Percentiles rank a stretch among this genome's conserved stretches.
These are phyloP conservation scores for Kryptopterus vitreolus DNA, from an alignment of 2,797 vertebrate genomes.

Conservation along the genomic window DNA sequence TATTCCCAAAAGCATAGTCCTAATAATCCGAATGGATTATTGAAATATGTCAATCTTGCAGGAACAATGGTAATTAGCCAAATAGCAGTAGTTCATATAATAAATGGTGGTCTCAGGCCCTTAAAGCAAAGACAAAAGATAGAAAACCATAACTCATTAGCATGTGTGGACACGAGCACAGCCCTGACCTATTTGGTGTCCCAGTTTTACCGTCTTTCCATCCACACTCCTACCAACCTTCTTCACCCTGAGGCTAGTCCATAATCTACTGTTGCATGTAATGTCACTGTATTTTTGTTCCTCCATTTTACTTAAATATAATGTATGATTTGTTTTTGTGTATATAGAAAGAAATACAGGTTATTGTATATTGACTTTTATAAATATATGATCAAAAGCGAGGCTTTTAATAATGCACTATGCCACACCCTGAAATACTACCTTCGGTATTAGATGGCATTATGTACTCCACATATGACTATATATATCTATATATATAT, in stretches of 20 bases:
- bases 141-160: neutral
- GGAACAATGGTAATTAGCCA: too few relatives aligned
- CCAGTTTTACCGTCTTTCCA: neutral
- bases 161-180: neutral
- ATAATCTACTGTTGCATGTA: neutral
- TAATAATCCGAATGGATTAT: too few relatives aligned
- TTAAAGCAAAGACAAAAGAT: neutral
- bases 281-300: neutral
- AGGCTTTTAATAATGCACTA: neutral
- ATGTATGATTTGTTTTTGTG: neutral
- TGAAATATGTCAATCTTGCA: neutral
- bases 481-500: neutral
- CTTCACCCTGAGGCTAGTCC: neutral
- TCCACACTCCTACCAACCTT: neutral
- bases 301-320: neutral
- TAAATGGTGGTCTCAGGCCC: neutral
- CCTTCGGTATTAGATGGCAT: neutral
- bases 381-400: neutral
- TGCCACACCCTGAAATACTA: neutral
- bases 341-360: too few relatives aligned
- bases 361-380: neutral
- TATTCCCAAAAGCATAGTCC: too few relatives aligned
- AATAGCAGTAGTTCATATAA: neutral
- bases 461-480: neutral
- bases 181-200: neutral